Conservation (phyloP, 2,797 vertebrate genomes). For the Sebastes diaconus region DNA sequence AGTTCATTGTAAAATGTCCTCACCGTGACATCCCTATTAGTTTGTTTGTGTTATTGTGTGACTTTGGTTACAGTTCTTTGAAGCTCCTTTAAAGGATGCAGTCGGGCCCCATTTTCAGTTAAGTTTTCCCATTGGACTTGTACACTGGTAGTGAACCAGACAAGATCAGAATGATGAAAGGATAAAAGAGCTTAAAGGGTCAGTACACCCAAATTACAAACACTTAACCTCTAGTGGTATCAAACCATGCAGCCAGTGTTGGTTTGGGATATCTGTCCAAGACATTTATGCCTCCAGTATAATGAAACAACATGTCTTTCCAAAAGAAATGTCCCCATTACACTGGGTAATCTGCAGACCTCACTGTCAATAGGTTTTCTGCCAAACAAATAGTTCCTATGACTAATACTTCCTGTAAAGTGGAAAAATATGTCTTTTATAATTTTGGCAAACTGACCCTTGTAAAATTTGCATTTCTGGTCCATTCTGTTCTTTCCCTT, state of each 20-base stretch:
- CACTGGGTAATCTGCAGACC: neutral
- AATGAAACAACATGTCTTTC: neutral
- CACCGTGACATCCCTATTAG: neutral
- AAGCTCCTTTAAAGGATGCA: neutral
- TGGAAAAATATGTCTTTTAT: neutral
- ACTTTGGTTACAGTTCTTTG: neutral
- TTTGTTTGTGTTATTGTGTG: neutral
- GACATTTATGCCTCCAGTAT: neutral
- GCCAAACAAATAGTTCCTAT: neutral
- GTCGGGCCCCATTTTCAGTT: neutral
- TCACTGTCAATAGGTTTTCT: neutral
- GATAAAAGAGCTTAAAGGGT: neutral
- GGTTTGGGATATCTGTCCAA: neutral
- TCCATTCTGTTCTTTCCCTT: neutral
- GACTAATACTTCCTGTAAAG: neutral
- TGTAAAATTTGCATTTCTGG: neutral
- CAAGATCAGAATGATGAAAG: neutral
- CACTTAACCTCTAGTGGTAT: neutral
- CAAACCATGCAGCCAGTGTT: neutral
- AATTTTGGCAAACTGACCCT: neutral
- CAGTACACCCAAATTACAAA: conserved; percentile 1
- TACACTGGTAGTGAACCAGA: neutral
- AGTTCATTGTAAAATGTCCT: no score
- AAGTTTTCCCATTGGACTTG: conserved; percentile 18
- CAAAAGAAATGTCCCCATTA: neutral